These are phyloP conservation scores for Aporophyla lueneburgensis DNA, from an alignment of 2,888 invertebrate species.

Conservation along the genomic window DNA sequence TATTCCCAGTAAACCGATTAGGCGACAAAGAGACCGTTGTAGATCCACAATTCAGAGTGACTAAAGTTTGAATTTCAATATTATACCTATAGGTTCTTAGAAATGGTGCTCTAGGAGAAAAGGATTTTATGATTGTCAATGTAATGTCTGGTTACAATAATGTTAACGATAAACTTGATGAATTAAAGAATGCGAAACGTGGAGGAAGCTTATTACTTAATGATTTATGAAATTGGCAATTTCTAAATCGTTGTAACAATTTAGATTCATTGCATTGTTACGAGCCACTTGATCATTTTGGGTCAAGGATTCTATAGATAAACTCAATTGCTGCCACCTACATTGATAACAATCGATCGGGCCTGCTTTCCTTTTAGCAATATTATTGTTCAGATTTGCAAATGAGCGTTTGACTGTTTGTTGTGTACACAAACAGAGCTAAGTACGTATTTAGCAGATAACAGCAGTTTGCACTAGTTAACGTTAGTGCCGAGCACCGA, in stretches of 20 bases:
- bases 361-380: slow-evolving; percentile 37
- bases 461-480: slow-evolving; percentile 81
- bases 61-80: slow-evolving; percentile 5
- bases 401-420: slow-evolving; percentile 61
- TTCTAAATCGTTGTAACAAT: slow-evolving; percentile 17
- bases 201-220: slow-evolving; percentile 13
- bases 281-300: slow-evolving; percentile 51
- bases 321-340: slow-evolving; percentile 47
- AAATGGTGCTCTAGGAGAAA: neutral
- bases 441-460: slow-evolving; percentile 75
- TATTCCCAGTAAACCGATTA: slow-evolving; percentile 16
- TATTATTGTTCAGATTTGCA: slow-evolving; percentile 62
- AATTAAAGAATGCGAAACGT: slow-evolving; percentile 5
- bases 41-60: neutral
- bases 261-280: slow-evolving; percentile 11
- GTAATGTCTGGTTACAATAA: neutral
- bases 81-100: neutral
- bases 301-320: slow-evolving; percentile 73
- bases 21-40: neutral
- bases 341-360: slow-evolving; percentile 45
- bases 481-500: slow-evolving; percentile 76
- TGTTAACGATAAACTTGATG: neutral
- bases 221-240: slow-evolving; percentile 9
- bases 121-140: neutral
- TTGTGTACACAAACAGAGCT: slow-evolving; percentile 72